Conservation (phyloP, 2,888 invertebrate genomes). For the Metalampra italica region DNA sequence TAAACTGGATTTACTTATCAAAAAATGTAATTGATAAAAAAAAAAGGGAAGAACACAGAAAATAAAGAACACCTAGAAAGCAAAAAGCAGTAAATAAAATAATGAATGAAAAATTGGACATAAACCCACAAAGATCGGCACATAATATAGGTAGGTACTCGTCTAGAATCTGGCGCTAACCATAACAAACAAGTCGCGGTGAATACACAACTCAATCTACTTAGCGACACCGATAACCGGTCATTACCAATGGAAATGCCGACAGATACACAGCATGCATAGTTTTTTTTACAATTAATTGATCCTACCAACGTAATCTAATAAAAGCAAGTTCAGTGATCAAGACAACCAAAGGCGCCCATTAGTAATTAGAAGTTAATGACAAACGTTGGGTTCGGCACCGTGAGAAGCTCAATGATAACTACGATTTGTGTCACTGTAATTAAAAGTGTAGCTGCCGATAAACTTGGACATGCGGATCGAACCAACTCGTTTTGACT, state of each 20-base stretch:
- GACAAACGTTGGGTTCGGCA: constrained; percentile 72
- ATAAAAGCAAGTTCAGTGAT: constrained; percentile 75
- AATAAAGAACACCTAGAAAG: no score
- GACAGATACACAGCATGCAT: constrained; percentile 47
- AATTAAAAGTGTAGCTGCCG: constrained; percentile 77
- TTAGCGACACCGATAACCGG: constrained; percentile 70
- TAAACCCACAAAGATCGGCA: constrained; percentile 5
- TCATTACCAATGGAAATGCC: constrained; percentile 69
- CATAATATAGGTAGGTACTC: no score
- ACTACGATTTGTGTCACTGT: constrained; percentile 76
- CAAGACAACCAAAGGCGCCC: constrained; percentile 76
- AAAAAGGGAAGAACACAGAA: no score
- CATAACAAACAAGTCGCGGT: constrained; percentile 45
- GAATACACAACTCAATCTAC: constrained; percentile 66
- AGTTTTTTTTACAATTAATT: constrained; percentile 70
- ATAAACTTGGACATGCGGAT: constrained; percentile 64
- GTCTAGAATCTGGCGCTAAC: constrained; percentile 43
- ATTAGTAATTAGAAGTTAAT: constrained; percentile 77
- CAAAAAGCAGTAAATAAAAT: no score
- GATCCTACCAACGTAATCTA: constrained; percentile 77
- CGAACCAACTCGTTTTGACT: constrained; percentile 66
- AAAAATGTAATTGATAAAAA: no score
- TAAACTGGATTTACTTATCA: no score
- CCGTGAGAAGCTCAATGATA: constrained; percentile 76
- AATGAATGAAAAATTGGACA: no score